Evolutionary conservation across 30 jellyfish, hydroid and myxozoan genomes (phyloP), one percentile per base, ranked within the genome.

Genomic region (Phacellophora camtschatica): DNA sequence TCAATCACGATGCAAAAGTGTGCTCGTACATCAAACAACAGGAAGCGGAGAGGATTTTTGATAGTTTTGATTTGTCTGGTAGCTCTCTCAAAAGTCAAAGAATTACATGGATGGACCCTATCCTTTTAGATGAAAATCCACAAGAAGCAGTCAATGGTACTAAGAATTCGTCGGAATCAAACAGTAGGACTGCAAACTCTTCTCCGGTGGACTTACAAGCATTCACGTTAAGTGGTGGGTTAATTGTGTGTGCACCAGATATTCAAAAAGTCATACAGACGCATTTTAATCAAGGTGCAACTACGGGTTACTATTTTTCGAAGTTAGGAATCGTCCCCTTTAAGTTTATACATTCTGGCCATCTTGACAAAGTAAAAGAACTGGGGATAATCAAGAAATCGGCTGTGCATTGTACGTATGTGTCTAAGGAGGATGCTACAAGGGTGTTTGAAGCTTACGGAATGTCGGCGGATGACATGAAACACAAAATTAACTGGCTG

Each of bases 401-500:
- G 15, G 99, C 99, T 5, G 99, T 93, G 16, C 99, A 93, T 74
- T 93, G 99, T 68, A 93, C 99, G 18, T 93, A 93, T 50, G 96
- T 93, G 19, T 46, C 90, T 11, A 64, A 48, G 42, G 66, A 67
- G 5, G 96, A 93, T 51, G 99, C 99, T 1, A 68, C 78, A 49
- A 76, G 96, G 73, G 99, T 93, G 9, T 93, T 93, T 72, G 99
- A 85, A 24, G 99, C 99, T 13, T 93, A 93, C 54, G 99, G 99
- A 16, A 86, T 93, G 92, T 55, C 96, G 15, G 87, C 86, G 18
- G 97, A 93, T 20, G 96, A 81, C 37, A 68, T 93, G 50, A 51
- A 85, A 53, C 24, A 55, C 13, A 86, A 93, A 74, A 89, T 93
- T 11, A 86, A 85, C 27, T 93, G 96, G 92, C 58, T 93, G 51